phyloP scores from a whole-genome alignment of 2,888 invertebrate genomes.

The Helleia helle region DNA sequence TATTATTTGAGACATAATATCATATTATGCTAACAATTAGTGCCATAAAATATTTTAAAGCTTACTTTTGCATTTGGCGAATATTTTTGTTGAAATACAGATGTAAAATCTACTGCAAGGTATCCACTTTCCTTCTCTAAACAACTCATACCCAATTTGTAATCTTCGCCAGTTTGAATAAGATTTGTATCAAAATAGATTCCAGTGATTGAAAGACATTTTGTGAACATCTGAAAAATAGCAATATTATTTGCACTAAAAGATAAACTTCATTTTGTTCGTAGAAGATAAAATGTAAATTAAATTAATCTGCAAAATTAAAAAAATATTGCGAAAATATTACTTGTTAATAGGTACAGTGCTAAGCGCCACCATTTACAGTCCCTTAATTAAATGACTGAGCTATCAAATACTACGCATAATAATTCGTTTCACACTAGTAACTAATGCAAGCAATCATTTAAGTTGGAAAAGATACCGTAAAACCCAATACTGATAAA shows the following conservation, averaged over 20 bases:
- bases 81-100: background rate
- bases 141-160: background rate
- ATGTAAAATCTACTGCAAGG: background rate
- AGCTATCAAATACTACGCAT: no score
- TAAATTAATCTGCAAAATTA: no score
- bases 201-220: background rate
- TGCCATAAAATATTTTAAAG: background rate
- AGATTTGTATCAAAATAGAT: background rate
- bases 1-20: background rate
- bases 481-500: no score
- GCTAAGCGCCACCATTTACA: no score
- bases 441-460: no score
- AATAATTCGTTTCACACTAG: no score
- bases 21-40: background rate
- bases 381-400: no score
- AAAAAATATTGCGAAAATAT: no score
- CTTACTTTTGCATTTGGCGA: background rate
- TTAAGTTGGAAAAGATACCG: no score
- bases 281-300: no score
- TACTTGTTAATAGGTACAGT: no score
- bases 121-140: background rate
- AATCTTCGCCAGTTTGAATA: background rate
- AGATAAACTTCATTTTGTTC: no score
- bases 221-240: background rate
- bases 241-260: background rate